A percentile compares a stretch with the other conserved stretches of the same genome.
Conservation (phyloP, 2,888 invertebrate genomes). For the Acleris cristana region DNA sequence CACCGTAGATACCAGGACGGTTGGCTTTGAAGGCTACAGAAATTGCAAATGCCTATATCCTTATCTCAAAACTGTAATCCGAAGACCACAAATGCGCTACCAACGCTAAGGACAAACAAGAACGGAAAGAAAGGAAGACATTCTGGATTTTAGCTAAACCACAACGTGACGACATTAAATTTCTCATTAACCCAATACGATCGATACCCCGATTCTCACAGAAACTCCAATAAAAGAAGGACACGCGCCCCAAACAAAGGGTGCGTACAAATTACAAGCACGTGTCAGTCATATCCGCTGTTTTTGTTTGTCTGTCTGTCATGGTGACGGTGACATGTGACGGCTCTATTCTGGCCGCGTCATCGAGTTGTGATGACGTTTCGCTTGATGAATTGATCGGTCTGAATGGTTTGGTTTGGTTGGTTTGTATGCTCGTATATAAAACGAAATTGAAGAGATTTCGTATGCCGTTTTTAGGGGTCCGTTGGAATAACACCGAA, state of each 20-base stretch:
- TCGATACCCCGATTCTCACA: conserved; percentile 30
- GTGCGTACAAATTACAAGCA: conserved; percentile 54
- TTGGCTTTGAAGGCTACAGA: too few relatives aligned
- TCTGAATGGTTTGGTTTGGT: background rate
- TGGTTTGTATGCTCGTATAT: background rate
- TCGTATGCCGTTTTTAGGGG: too few relatives aligned
- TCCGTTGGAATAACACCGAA: too few relatives aligned
- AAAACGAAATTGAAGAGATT: too few relatives aligned
- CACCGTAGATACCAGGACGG: too few relatives aligned
- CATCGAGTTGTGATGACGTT: conserved; percentile 5
- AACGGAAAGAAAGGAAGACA: too few relatives aligned
- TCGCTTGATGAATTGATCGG: background rate
- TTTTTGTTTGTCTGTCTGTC: conserved; percentile 60
- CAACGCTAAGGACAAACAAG: too few relatives aligned
- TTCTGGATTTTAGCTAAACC: too few relatives aligned
- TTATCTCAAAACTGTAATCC: too few relatives aligned
- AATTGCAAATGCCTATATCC: too few relatives aligned
- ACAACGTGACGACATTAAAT: too few relatives aligned
- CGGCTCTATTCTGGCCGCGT: conserved; percentile 21
- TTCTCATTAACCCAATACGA: background rate
- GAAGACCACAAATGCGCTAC: too few relatives aligned
- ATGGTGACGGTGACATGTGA: conserved; percentile 43
- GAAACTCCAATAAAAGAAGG: conserved; percentile 30
- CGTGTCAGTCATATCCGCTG: conserved; percentile 62
- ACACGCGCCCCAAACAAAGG: conserved; percentile 43